Conservation (phyloP, 92 coral and sea anemone species). For the Zoanthus sociatus region DNA sequence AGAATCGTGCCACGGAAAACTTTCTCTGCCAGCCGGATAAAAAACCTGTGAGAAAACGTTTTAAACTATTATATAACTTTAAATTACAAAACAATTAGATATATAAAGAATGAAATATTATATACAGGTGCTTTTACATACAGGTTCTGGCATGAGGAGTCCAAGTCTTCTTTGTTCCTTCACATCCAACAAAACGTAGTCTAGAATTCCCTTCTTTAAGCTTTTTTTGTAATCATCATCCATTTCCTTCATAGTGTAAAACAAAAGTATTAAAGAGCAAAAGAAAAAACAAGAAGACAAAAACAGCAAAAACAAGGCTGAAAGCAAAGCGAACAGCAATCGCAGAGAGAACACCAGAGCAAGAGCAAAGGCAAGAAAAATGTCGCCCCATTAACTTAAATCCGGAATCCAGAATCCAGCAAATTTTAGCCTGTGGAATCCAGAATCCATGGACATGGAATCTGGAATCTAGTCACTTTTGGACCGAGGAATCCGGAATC, state of each 20-base stretch:
- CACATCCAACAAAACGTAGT: conserved; percentile 89
- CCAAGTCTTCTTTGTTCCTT: conserved; percentile 95
- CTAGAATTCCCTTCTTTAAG: conserved; percentile 91
- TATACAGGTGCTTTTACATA: conserved; percentile 38
- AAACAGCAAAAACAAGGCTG: background rate
- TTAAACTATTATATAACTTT: background rate
- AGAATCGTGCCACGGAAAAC: conserved; percentile 90
- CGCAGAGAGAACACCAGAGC: background rate
- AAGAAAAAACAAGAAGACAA: background rate
- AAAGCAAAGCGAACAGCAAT: background rate
- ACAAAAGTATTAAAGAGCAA: background rate
- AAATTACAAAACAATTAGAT: background rate
- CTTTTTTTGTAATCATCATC: conserved; percentile 82
- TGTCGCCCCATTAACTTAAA: too few species aligned
- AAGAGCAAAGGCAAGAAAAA: background rate
- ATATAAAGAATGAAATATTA: background rate
- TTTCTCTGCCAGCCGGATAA: conserved; percentile 89
- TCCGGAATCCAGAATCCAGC: too few species aligned
- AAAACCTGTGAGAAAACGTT: conserved; percentile 63
- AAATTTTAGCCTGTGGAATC: too few species aligned
- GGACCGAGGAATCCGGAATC: too few species aligned
- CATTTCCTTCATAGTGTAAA: conserved; percentile 78
- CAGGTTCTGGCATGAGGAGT: conserved; percentile 87
- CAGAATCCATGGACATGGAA: too few species aligned
- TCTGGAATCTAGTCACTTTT: too few species aligned